These are phyloP conservation scores for Phasia obesa DNA, from an alignment of 2,888 invertebrate species.

Conservation along the genomic window DNA sequence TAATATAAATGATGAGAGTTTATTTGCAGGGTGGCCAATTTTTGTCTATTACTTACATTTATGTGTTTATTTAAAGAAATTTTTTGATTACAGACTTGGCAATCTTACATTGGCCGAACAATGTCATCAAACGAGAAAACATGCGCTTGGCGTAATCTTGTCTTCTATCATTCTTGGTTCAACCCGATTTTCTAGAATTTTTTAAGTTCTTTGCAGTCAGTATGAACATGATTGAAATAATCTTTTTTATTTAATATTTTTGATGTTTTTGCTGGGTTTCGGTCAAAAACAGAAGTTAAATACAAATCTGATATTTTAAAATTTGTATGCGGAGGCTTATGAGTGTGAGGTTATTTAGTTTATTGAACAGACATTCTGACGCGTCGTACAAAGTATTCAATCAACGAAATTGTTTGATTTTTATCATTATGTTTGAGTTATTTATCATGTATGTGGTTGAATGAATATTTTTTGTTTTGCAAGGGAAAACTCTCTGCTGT, in stretches of 20 bases:
- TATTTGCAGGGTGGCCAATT: too few relatives aligned
- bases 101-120: too few relatives aligned
- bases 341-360: background rate
- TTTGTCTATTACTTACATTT: too few relatives aligned
- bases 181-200: background rate
- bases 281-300: too few relatives aligned
- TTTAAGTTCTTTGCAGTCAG: background rate
- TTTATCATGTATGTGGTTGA: background rate
- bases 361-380: slow-evolving; percentile 47
- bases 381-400: slow-evolving; percentile 44
- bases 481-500: background rate
- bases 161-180: too few relatives aligned
- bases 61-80: too few relatives aligned
- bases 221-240: background rate
- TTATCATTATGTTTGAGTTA: background rate
- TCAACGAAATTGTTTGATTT: slow-evolving; percentile 52
- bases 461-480: background rate
- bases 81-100: too few relatives aligned
- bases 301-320: background rate
- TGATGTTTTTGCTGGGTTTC: too few relatives aligned
- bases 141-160: too few relatives aligned
- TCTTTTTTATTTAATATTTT: too few relatives aligned
- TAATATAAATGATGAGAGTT: too few relatives aligned
- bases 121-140: too few relatives aligned
- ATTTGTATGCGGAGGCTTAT: background rate